Conservation (phyloP, 2,797 vertebrate genomes). For the Ceyx erithaca region DNA sequence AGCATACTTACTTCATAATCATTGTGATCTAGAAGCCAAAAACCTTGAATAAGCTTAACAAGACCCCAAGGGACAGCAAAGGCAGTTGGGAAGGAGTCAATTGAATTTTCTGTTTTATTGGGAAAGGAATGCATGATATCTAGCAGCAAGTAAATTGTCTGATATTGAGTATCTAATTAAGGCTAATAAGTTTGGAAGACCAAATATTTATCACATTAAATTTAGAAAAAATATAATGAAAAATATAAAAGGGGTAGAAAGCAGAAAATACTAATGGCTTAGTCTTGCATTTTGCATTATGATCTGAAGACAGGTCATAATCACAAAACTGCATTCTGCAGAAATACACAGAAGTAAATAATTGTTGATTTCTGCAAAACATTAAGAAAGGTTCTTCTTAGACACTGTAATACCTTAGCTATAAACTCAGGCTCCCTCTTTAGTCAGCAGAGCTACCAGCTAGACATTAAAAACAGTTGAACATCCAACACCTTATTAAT, state of each 20-base stretch:
- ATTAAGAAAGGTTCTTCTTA: not conserved
- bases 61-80: slow-evolving; percentile 92
- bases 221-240: not conserved
- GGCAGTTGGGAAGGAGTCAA: slow-evolving; percentile 91
- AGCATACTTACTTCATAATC: slow-evolving; percentile 87
- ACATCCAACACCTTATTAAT: not conserved
- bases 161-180: slow-evolving; percentile 73
- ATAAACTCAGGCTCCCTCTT: not conserved
- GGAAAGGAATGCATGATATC: slow-evolving; percentile 93
- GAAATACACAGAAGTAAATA: not conserved
- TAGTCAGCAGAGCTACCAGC: not conserved
- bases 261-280: not conserved
- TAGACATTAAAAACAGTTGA: not conserved
- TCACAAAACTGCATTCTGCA: not conserved
- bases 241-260: not conserved
- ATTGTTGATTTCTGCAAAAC: not conserved
- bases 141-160: slow-evolving; percentile 94
- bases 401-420: not conserved
- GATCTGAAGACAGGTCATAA: not conserved
- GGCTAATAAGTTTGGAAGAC: slow-evolving; percentile 33
- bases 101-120: slow-evolving; percentile 85
- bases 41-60: slow-evolving; percentile 91
- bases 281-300: not conserved
- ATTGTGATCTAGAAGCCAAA: slow-evolving; percentile 95
- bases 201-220: not conserved